These are phyloP conservation scores for Pelobates cultripes DNA, from an alignment of 2,797 vertebrate genomes.

Conservation along the genomic window DNA sequence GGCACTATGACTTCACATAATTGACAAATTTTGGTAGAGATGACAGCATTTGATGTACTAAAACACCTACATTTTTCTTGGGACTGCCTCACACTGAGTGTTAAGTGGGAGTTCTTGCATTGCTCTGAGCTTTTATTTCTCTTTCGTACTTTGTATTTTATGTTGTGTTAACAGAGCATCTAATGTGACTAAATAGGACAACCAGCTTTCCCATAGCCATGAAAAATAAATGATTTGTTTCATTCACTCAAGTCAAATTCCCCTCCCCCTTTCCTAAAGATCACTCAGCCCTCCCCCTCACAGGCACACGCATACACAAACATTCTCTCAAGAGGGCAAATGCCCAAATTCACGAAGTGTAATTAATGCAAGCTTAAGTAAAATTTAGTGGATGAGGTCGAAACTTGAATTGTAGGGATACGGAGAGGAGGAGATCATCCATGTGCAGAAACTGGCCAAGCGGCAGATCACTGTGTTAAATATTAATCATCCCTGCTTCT, in stretches of 20 bases:
- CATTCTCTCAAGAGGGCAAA: constrained; percentile 25
- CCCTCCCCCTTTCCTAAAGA: constrained; percentile 55
- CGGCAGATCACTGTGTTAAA: constrained; percentile 73
- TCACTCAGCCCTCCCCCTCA: constrained; percentile 41
- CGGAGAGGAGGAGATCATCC: constrained; percentile 63
- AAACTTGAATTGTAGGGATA: constrained; percentile 52
- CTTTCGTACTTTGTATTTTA: constrained; percentile 56
- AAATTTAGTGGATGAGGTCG: constrained; percentile 20
- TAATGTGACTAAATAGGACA: constrained; percentile 79
- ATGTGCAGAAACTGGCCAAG: constrained; percentile 69
- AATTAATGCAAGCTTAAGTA: constrained; percentile 32
- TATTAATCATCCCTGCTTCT: constrained; percentile 74
- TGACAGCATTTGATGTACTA: constrained; percentile 36
- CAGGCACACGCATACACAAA: constrained; percentile 1
- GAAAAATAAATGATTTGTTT: constrained; percentile 71
- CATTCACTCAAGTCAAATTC: constrained; percentile 58
- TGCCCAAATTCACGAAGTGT: constrained; percentile 22
- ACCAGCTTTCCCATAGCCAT: constrained; percentile 69
- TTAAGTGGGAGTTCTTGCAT: constrained; percentile 47
- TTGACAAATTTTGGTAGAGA: constrained; percentile 34
- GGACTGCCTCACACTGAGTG: constrained; percentile 36
- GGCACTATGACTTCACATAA: constrained; percentile 32
- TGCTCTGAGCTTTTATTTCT: constrained; percentile 59
- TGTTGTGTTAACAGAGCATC: constrained; percentile 77
- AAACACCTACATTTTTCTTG: constrained; percentile 43